Evolutionary conservation across 2,113 vertebrate species (phyloP).

Genomic region (Myocastor coypus): DNA sequence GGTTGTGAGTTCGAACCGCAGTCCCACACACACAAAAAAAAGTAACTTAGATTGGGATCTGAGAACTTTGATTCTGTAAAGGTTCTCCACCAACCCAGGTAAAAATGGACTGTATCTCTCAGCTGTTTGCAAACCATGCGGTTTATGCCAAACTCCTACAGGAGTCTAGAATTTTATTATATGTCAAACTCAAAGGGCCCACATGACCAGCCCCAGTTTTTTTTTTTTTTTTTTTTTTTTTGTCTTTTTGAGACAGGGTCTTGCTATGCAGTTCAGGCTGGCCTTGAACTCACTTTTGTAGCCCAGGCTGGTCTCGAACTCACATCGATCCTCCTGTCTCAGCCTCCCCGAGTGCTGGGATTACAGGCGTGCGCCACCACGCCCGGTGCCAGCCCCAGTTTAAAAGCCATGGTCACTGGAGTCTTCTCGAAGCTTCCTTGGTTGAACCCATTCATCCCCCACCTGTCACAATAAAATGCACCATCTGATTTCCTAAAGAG

Average conservation of each 20-base stretch:
- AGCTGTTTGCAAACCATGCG: not conserved
- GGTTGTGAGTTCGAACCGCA: too few species aligned
- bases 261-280: too few species aligned
- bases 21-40: not conserved
- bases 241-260: too few species aligned
- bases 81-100: not conserved
- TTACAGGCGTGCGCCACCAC: too few species aligned
- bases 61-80: not conserved
- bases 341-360: too few species aligned
- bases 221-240: too few species aligned
- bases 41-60: not conserved
- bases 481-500: not conserved
- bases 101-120: not conserved
- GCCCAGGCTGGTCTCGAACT: too few species aligned
- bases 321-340: too few species aligned
- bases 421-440: not conserved
- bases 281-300: too few species aligned
- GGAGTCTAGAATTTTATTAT: not conserved
- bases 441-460: not conserved
- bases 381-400: too few species aligned
- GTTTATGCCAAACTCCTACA: not conserved
- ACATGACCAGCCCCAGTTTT: fast-evolving
- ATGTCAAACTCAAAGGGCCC: not conserved
- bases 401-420: not conserved
- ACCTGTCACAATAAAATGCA: not conserved